A percentile compares a stretch with the other conserved stretches of the same genome.
Conservation (phyloP, 2,797 vertebrate species). For the Benthosema pterotum region DNA sequence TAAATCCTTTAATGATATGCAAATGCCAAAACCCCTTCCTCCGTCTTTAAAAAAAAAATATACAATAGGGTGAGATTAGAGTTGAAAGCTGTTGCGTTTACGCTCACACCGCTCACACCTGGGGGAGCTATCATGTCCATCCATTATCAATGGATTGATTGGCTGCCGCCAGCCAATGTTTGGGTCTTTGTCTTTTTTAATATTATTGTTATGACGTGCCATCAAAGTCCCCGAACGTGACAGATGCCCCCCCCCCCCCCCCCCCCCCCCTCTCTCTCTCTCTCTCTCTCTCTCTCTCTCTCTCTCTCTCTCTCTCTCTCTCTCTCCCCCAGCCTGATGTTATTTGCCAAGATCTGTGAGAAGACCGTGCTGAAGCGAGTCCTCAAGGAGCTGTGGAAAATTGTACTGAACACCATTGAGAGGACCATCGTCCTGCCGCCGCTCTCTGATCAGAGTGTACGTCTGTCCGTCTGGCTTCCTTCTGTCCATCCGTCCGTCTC, state of each 20-base stretch:
- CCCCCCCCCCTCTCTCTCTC: too few species aligned
- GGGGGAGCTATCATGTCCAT: conserved; percentile 16
- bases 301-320: neutral
- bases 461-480: conserved; percentile 60
- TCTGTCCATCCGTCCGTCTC: neutral
- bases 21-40: conserved; percentile 71
- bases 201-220: neutral
- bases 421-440: conserved; percentile 95
- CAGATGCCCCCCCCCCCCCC: too few species aligned
- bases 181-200: conserved; percentile 13
- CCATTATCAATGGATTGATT: conserved; percentile 11
- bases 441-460: conserved; percentile 93
- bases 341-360: conserved; percentile 98
- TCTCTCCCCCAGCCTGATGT: conserved; percentile 85
- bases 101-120: conserved; percentile 20
- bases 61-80: conserved; percentile 68
- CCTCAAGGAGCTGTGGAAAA: conserved; percentile 97
- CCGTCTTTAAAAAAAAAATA: conserved; percentile 44
- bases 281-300: too few species aligned
- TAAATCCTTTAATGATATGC: conserved; percentile 78
- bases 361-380: conserved; percentile 97
- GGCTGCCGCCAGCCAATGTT: neutral
- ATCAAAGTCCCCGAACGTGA: conserved; percentile 41
- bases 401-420: conserved; percentile 95
- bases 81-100: conserved; percentile 48